These are phyloP conservation scores for Apostichopus parvimensis DNA, from an alignment of 35 echinoderm and acorn worm genomes.

Conservation along the genomic window DNA sequence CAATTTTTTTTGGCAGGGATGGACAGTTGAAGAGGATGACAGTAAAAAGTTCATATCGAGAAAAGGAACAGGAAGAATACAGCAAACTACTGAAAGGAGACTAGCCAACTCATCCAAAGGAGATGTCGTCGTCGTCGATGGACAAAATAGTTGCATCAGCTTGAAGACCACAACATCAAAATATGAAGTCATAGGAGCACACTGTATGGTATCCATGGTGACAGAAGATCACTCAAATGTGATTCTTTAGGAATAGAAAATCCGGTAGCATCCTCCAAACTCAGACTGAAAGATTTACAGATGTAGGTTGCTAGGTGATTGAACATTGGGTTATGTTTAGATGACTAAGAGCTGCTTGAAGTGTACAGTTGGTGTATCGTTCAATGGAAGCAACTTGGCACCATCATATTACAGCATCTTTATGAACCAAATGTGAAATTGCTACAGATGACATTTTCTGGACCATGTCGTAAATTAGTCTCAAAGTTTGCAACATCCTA, in stretches of 20 bases:
- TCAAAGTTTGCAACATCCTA: no score
- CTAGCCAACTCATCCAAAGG: slow-evolving; percentile 7
- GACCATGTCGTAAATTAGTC: no score
- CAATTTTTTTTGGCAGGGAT: slow-evolving; percentile 70
- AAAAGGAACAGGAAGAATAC: slow-evolving; percentile 96
- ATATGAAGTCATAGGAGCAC: background rate
- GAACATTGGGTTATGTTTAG: no score
- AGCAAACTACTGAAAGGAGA: slow-evolving; percentile 94
- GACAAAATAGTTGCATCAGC: background rate
- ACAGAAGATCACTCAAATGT: no score
- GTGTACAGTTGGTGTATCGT: no score
- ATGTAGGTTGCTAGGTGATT: no score
- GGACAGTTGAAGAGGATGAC: slow-evolving; percentile 85
- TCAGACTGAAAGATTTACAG: no score
- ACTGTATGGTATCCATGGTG: background rate
- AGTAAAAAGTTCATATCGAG: slow-evolving; percentile 80
- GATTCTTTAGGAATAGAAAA: background rate
- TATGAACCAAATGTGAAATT: no score
- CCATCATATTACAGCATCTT: no score
- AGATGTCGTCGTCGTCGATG: background rate
- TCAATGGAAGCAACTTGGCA: no score
- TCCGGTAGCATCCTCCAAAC: background rate
- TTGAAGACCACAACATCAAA: background rate
- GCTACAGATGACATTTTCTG: no score
- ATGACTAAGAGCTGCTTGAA: no score